Base-by-base conservation (phyloP, 2,888 invertebrate species). In the Aleiodes leptofemur region DNA sequence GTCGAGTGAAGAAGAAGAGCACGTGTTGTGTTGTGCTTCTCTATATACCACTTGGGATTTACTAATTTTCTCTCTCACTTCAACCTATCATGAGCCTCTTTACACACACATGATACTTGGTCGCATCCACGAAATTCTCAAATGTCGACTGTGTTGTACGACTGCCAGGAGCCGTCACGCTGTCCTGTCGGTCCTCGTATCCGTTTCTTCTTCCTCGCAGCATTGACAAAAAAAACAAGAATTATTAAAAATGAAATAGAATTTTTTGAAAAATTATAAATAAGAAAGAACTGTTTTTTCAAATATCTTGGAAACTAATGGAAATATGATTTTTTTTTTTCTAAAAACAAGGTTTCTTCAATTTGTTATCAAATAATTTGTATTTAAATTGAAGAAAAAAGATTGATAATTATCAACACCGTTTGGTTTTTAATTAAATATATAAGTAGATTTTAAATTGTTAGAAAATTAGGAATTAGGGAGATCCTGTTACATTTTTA, bases 91-190 rank as follows among this genome's bases (percentile, higher is more conserved):
- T 53, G 53, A 16, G 31, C 76, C 66, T 77, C 72, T 57, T 77
- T 71, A 72, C 51, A 51, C 51, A 51, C 43, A 43, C 43, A 43
- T 43, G 43, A 43, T 69, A 70, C 78, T 72, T 75, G 29, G 29
- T 53, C 74, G 64, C 57, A 56, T 74, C 73, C 50, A 72, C 69
- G 29, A 9, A 56, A 61, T 70, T 77, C 79, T 76, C 74, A 76
- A 69, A 69, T 76, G 43, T 75, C 76, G 74, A 78, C 69, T 77
- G 82, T 77, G 80, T 80, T 81, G 83, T 83, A 83, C 86, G 88
- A 78, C 87, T 88, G 88, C 88, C 88, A 89, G 88, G 84, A 89
- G 87, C 88, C 89, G 89, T 89, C 88, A 88, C 89, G 89, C 88
- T 85, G 86, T 89, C 87, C 87, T 86, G 84, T 87, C 87, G 85